Evolutionary conservation across 2,797 vertebrate genomes (phyloP).

Genomic region (Diplodus sargus): DNA sequence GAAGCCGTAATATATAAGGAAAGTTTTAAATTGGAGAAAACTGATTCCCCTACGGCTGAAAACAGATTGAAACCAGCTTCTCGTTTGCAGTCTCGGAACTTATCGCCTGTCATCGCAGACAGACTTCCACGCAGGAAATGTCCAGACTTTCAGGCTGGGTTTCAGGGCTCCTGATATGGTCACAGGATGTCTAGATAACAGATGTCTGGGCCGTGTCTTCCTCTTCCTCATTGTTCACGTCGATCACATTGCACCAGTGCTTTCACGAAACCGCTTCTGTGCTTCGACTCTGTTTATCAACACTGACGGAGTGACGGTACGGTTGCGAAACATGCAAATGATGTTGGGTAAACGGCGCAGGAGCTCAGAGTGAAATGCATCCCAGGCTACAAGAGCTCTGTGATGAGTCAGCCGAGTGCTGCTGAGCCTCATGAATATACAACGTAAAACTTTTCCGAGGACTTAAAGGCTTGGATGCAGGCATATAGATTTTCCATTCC

Average conservation of each 20-base stretch:
- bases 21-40: background rate
- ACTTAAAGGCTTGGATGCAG: background rate
- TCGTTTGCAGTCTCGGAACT: background rate
- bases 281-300: background rate
- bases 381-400: background rate
- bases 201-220: too few species aligned
- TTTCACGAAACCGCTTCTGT: background rate
- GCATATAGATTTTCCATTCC: constrained; percentile 31
- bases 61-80: background rate
- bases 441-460: constrained; percentile 16
- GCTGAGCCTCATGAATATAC: constrained; percentile 12
- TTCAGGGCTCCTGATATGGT: too few species aligned
- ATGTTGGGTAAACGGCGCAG: constrained; percentile 7
- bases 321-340: constrained; percentile 14
- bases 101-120: too few species aligned
- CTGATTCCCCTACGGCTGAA: background rate
- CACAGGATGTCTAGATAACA: too few species aligned
- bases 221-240: too few species aligned
- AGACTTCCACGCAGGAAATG: too few species aligned
- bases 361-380: constrained; percentile 24
- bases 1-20: background rate
- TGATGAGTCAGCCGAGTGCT: background rate
- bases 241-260: background rate
- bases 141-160: too few species aligned
- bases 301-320: background rate